phyloP scores from a whole-genome alignment of 2,113 vertebrate genomes.

The Orcinus orca region DNA sequence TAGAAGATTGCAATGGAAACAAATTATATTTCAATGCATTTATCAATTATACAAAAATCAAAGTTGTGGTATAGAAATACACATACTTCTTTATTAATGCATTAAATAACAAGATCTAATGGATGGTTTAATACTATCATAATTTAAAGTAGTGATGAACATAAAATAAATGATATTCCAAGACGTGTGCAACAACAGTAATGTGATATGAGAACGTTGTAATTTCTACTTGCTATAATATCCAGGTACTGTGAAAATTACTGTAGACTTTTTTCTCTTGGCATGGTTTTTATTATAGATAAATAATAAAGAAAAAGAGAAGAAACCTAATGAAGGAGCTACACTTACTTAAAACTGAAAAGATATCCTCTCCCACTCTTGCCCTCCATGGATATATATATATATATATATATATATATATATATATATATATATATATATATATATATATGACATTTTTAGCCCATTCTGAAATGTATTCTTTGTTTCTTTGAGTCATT shows the following conservation, averaged over 20 bases:
- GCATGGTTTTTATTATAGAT: not conserved
- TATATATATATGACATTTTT: conserved; percentile 77
- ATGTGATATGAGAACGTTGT: not conserved
- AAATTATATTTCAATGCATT: not conserved
- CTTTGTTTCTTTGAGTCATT: conserved; percentile 77
- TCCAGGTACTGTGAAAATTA: not conserved
- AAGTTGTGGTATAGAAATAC: not conserved
- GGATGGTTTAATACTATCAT: not conserved
- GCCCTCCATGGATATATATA: not conserved
- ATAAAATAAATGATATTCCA: not conserved
- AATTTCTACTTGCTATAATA: not conserved
- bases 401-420: too few relatives aligned
- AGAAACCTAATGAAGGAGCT: not conserved
- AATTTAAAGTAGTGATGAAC: not conserved
- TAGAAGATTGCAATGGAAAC: not conserved
- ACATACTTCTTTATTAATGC: not conserved
- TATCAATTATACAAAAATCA: not conserved
- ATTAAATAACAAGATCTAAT: not conserved
- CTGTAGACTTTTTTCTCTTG: not conserved
- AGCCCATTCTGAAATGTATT: conserved; percentile 73
- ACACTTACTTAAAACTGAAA: not conserved
- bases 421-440: conserved; percentile 1
- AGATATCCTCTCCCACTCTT: not conserved
- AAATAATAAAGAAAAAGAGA: not conserved
- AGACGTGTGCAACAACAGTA: not conserved